Conservation (phyloP, 1,140 invertebrate species). For the Micrasema minimum region DNA sequence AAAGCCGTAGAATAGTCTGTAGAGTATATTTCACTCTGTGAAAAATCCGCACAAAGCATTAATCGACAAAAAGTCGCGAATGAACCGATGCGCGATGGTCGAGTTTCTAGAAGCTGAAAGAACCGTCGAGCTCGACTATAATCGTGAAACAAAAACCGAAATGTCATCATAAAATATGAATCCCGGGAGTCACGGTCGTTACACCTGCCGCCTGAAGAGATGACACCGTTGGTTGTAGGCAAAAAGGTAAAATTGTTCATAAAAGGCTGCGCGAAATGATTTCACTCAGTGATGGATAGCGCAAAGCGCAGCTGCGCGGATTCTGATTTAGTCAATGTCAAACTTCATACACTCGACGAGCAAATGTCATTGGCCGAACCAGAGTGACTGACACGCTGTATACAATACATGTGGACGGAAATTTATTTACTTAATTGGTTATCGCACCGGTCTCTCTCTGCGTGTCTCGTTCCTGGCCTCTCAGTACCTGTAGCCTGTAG, state of each 20-base stretch:
- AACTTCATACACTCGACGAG: constrained; percentile 16
- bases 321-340: constrained; percentile 42
- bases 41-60: constrained; percentile 10
- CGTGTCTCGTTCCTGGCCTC: background rate
- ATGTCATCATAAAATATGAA: constrained; percentile 28
- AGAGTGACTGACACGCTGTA: constrained; percentile 31
- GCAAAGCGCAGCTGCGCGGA: constrained; percentile 26
- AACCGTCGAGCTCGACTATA: background rate
- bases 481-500: background rate
- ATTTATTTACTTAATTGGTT: constrained; percentile 38
- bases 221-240: constrained; percentile 23
- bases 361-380: constrained; percentile 39
- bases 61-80: constrained; percentile 16
- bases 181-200: constrained; percentile 23
- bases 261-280: constrained; percentile 15
- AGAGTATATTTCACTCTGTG: background rate
- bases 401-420: constrained; percentile 19
- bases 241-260: constrained; percentile 21
- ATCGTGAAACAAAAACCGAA: constrained; percentile 27
- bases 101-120: background rate
- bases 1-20: background rate
- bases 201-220: constrained; percentile 25
- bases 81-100: background rate
- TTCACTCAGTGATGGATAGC: background rate
- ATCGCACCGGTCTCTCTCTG: constrained; percentile 26